Evolutionary conservation across 37 sponge, comb jelly and placozoan species (phyloP), one percentile per base, ranked within the genome.

Genomic region (Halisarca cf. caerulea): DNA sequence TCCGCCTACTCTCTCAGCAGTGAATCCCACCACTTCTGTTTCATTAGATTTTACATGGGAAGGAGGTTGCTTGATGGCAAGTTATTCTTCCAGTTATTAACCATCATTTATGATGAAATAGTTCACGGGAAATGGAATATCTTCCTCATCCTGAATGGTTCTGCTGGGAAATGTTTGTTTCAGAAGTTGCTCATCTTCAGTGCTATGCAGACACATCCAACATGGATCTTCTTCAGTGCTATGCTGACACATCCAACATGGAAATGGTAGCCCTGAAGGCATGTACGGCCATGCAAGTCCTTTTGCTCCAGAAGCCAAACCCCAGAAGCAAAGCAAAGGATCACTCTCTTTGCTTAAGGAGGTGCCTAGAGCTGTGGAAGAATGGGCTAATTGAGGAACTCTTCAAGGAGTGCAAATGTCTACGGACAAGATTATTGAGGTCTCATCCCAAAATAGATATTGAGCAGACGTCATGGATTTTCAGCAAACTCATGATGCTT

Each of bases 271-370:
- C 78, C 25, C 5, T 77, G 28, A 77, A 77, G 41, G 78, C 78
- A 40, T 77, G 47, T 5, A 51, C 39, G 47, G 78, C 39, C 54
- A 77, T 77, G 78, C 78, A 77, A 28, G 78, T 77, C 25, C 36
- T 77, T 38, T 3, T 77, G 25, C 54, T 77, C 11, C 78, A 77
- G 78, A 77, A 77, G 78, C 78, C 78, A 5, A 44, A 28, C 28
- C 53, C 78, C 1, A 20, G 44, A 23, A 53, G 53, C 28, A 77
- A 40, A 77, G 23, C 78, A 20, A 77, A 77, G 5, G 78, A 77
- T 77, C 78, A 77, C 37, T 23, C 28, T 23, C 40, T 27, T 8
- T 77, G 78, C 5, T 20, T 77, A 25, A 41, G 39, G 45, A 77
- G 78, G 39, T 6, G 78, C 32, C 78, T 77, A 1, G 78, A 77